These are phyloP conservation scores for Drosophila silvestris DNA, from an alignment of 2,888 invertebrate species.

Conservation along the genomic window DNA sequence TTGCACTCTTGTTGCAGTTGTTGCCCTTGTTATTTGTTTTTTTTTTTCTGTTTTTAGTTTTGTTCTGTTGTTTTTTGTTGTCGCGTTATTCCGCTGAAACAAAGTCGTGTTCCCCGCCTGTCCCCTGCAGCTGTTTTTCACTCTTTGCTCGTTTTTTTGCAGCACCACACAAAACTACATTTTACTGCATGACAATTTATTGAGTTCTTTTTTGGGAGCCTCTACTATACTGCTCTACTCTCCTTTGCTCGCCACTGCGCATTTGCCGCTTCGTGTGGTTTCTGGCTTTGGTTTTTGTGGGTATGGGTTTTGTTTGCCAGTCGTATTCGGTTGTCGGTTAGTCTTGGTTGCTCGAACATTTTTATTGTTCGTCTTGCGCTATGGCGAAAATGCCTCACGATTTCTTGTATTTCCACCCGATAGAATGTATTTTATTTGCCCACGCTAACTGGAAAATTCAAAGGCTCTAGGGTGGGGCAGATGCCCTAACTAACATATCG, in stretches of 20 bases:
- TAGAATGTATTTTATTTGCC: slow-evolving; percentile 59
- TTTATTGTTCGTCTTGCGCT: slow-evolving; percentile 69
- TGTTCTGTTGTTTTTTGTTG: slow-evolving; percentile 41
- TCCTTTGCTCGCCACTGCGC: slow-evolving; percentile 27
- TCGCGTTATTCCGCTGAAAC: slow-evolving; percentile 63
- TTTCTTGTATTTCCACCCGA: slow-evolving; percentile 44
- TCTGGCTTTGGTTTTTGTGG: slow-evolving; percentile 40
- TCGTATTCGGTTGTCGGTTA: slow-evolving; percentile 43
- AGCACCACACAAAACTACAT: slow-evolving; percentile 65
- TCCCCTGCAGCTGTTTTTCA: slow-evolving; percentile 8
- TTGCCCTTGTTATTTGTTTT: slow-evolving; percentile 24
- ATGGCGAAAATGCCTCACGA: slow-evolving; percentile 51
- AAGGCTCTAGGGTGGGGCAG: not conserved
- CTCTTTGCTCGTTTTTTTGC: slow-evolving; percentile 39
- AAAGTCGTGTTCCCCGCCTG: slow-evolving; percentile 58
- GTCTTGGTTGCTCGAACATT: slow-evolving; percentile 73
- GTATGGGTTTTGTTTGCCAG: slow-evolving; percentile 41
- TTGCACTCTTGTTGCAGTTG: slow-evolving; percentile 39
- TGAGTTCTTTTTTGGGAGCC: slow-evolving; percentile 69
- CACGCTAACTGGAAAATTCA: slow-evolving; percentile 21
- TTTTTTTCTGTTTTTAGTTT: slow-evolving; percentile 2
- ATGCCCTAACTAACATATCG: slow-evolving; percentile 35
- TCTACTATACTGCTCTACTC: not conserved
- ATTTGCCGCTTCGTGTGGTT: slow-evolving; percentile 61
- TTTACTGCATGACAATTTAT: slow-evolving; percentile 82